These are phyloP conservation scores for Cryptus viduatorius DNA, from an alignment of 2,888 invertebrate species.

Conservation along the genomic window DNA sequence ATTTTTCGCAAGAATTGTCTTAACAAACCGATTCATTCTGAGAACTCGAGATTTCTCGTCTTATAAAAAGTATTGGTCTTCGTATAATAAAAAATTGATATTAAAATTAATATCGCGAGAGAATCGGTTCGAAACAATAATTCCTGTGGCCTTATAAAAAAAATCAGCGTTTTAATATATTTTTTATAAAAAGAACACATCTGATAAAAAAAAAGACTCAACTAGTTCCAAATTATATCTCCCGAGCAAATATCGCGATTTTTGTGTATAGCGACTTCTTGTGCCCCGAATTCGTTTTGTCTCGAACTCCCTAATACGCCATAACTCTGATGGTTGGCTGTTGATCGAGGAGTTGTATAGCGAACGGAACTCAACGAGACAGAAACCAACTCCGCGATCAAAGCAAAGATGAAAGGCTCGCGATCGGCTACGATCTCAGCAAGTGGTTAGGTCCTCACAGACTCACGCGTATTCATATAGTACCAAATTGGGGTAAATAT, in stretches of 20 bases:
- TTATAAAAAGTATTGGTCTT: too few relatives aligned
- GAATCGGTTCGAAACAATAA: too few relatives aligned
- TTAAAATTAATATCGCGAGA: too few relatives aligned
- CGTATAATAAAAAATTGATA: too few relatives aligned
- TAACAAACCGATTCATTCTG: too few relatives aligned
- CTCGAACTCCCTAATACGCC: background rate
- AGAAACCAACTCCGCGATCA: conserved; percentile 4
- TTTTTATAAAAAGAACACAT: too few relatives aligned
- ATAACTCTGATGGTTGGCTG: background rate
- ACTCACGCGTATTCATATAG: conserved; percentile 25
- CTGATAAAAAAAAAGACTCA: too few relatives aligned
- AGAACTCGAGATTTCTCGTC: too few relatives aligned
- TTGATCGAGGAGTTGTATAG: background rate
- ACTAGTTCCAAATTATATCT: background rate
- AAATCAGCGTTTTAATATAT: too few relatives aligned
- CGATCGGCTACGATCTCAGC: conserved; percentile 16
- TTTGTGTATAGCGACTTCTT: background rate
- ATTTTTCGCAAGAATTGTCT: too few relatives aligned
- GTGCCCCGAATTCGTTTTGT: background rate
- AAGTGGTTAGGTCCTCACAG: conserved; percentile 21
- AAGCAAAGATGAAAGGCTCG: conserved; percentile 24
- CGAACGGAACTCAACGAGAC: conserved; percentile 10
- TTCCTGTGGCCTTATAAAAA: too few relatives aligned
- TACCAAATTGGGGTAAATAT: conserved; percentile 41
- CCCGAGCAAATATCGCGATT: background rate